A percentile compares a stretch with the other conserved stretches of the same genome.
Evolutionary conservation across 2,888 invertebrate genomes (phyloP).

Genomic region (Dynastes maya): DNA sequence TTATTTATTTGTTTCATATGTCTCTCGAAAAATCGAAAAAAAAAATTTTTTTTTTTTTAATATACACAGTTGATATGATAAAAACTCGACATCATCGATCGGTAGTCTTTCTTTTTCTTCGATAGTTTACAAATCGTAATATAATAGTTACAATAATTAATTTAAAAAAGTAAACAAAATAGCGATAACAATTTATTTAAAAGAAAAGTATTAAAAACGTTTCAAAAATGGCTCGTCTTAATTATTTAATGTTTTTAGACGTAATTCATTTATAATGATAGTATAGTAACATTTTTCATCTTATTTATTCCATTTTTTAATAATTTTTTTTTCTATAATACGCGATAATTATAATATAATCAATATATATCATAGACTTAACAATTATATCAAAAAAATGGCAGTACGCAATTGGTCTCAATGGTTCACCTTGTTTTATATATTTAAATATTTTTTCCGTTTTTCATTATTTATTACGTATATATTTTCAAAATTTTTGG

Average conservation of each 20-base stretch:
- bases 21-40: not conserved
- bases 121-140: not conserved
- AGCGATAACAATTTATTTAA: constrained; percentile 31
- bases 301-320: constrained; percentile 8
- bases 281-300: constrained; percentile 2
- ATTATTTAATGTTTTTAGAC: no score
- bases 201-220: no score
- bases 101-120: not conserved
- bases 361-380: constrained; percentile 15
- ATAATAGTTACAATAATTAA: constrained; percentile 7
- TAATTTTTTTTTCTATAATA: constrained; percentile 4
- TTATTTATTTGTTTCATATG: not conserved
- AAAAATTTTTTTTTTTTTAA: not conserved
- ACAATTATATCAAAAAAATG: constrained; percentile 47
- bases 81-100: constrained; percentile 13
- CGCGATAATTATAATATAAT: constrained; percentile 13
- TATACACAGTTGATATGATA: constrained; percentile 42
- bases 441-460: not conserved
- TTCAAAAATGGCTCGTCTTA: no score
- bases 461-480: constrained; percentile 3
- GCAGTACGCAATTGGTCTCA: constrained; percentile 48
- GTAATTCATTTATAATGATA: constrained; percentile 1
- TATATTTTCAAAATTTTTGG: not conserved
- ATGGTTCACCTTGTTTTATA: not conserved
- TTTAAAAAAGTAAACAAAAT: constrained; percentile 23